Conservation (phyloP, 2,888 invertebrate genomes). For the Tryphoninae sp. region DNA sequence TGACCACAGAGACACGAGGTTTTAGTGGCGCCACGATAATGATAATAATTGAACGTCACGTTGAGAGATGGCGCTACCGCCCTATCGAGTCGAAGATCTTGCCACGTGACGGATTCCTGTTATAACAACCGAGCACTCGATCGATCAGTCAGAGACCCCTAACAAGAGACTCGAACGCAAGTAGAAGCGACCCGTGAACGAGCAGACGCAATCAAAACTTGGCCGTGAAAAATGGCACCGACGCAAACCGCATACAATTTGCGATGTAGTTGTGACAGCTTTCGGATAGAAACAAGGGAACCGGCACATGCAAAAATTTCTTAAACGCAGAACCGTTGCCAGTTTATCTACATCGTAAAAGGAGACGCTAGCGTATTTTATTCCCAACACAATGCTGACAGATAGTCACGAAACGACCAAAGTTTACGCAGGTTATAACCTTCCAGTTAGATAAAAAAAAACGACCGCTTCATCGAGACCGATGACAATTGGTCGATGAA, state of each 20-base stretch:
- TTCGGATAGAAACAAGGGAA: no score
- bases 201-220: slow-evolving; percentile 37
- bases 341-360: slow-evolving; percentile 17
- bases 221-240: slow-evolving; percentile 23
- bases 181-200: slow-evolving; percentile 47
- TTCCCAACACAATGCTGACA: neutral
- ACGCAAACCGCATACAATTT: slow-evolving; percentile 18
- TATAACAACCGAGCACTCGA: slow-evolving; percentile 7
- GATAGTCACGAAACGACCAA: neutral
- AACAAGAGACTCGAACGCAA: neutral
- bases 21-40: slow-evolving; percentile 29
- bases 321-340: neutral
- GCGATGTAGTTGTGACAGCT: no score
- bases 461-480: neutral
- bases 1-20: slow-evolving; percentile 7
- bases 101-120: neutral
- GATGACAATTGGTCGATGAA: slow-evolving; percentile 1
- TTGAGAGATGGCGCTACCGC: slow-evolving; percentile 17
- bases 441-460: neutral
- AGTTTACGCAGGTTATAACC: neutral
- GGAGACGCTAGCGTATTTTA: neutral
- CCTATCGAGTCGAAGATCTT: neutral
- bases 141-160: slow-evolving; percentile 10
- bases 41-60: slow-evolving; percentile 1
- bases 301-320: neutral